These are phyloP conservation scores for Caenorhabditis virilis DNA, from an alignment of 2,888 invertebrate species.

Conservation along the genomic window DNA sequence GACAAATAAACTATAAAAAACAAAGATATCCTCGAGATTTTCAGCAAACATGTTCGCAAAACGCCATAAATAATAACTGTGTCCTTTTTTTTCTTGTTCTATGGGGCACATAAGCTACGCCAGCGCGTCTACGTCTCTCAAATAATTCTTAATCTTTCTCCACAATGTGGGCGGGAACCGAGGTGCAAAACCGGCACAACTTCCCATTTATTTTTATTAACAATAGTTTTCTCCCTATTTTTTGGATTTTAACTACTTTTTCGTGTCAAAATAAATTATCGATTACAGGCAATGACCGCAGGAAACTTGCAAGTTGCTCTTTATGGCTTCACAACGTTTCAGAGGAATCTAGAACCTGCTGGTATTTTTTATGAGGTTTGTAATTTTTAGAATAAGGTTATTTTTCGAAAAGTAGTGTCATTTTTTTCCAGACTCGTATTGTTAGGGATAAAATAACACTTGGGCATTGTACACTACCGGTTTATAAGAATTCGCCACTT, in stretches of 20 bases:
- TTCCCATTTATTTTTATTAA: background rate
- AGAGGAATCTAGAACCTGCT: constrained; percentile 51
- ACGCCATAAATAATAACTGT: too few relatives aligned
- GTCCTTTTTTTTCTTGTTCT: too few relatives aligned
- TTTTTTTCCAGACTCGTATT: constrained; percentile 17
- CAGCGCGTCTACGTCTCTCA: too few relatives aligned
- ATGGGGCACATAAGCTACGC: too few relatives aligned
- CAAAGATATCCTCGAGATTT: too few relatives aligned
- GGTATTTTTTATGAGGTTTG: constrained; percentile 58
- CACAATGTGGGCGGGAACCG: too few relatives aligned
- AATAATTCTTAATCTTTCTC: too few relatives aligned
- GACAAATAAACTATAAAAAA: too few relatives aligned
- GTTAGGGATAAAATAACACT: constrained; percentile 55
- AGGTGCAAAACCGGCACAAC: too few relatives aligned
- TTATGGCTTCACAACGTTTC: constrained; percentile 50
- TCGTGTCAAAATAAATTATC: background rate
- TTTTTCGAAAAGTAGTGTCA: too few relatives aligned
- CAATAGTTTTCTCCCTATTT: background rate
- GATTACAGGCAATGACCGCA: constrained; percentile 8
- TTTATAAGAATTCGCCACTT: constrained; percentile 42
- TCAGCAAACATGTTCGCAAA: too few relatives aligned
- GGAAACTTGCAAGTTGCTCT: constrained; percentile 50
- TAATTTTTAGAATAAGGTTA: background rate
- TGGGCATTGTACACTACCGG: constrained; percentile 53
- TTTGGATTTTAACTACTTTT: background rate